Conservation (phyloP, 2,888 invertebrate genomes). For the Chymomyza procnemis region DNA sequence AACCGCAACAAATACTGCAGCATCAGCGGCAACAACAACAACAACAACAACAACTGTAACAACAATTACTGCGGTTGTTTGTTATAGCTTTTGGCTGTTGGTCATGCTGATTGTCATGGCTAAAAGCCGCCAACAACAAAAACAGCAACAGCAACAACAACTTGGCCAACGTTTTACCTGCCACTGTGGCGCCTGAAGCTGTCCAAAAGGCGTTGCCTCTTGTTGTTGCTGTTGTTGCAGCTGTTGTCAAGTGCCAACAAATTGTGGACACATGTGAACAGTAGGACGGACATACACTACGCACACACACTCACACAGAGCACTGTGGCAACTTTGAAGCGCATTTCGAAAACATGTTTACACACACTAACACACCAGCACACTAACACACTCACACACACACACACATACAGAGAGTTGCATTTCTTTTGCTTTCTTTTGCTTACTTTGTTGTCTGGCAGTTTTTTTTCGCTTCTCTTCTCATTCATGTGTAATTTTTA, state of each 20-base stretch:
- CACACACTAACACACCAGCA: slow-evolving; percentile 41
- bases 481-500: slow-evolving; percentile 31
- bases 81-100: slow-evolving; percentile 62
- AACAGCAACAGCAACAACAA: slow-evolving; percentile 26
- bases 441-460: slow-evolving; percentile 35
- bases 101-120: slow-evolving; percentile 67
- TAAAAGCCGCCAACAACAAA: slow-evolving; percentile 53
- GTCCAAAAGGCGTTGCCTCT: slow-evolving; percentile 44
- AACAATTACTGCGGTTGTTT: slow-evolving; percentile 66
- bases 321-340: slow-evolving; percentile 54
- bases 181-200: slow-evolving; percentile 59
- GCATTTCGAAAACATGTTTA: slow-evolving; percentile 68
- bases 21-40: slow-evolving; percentile 20
- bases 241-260: slow-evolving; percentile 71
- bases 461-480: slow-evolving; percentile 28
- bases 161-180: slow-evolving; percentile 37
- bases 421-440: slow-evolving; percentile 58
- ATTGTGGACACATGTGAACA: slow-evolving; percentile 57
- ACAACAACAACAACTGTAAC: slow-evolving; percentile 31
- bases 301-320: slow-evolving; percentile 10
- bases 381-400: slow-evolving; percentile 10
- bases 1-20: slow-evolving; percentile 26
- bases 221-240: slow-evolving; percentile 29
- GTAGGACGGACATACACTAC: not conserved
- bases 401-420: not conserved